phyloP scores from a whole-genome alignment of 2,797 vertebrate genomes.

The Megalops cyprinoides region DNA sequence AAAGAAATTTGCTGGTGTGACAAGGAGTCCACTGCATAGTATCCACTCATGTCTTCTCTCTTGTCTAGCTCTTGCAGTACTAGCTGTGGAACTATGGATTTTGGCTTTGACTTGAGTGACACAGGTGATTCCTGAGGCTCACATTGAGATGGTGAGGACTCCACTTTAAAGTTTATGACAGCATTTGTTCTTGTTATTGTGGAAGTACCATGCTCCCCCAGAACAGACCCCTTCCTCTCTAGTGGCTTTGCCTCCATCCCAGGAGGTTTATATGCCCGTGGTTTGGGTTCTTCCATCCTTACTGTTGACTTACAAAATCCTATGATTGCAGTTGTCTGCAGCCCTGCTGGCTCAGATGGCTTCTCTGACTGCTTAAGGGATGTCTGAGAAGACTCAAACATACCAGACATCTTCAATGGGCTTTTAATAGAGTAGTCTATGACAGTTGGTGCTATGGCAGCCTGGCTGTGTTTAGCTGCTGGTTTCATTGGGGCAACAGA shows the following conservation, averaged over 20 bases:
- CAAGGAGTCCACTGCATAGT: conserved; percentile 53
- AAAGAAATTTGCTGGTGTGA: conserved; percentile 51
- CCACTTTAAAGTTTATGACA: conserved; percentile 32
- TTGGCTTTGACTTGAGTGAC: conserved; percentile 12
- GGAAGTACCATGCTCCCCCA: conserved; percentile 3
- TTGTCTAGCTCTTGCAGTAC: conserved; percentile 41
- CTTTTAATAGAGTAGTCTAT: conserved; percentile 65
- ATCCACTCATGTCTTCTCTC: conserved; percentile 17
- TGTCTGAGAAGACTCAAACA: conserved; percentile 66
- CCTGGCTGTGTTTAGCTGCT: conserved; percentile 26
- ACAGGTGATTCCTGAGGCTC: conserved; percentile 21
- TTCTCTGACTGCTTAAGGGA: conserved; percentile 24
- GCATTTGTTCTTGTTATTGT: not conserved
- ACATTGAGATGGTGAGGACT: conserved; percentile 44
- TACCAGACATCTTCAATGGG: conserved; percentile 62
- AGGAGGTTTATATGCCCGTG: not conserved
- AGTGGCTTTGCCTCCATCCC: not conserved
- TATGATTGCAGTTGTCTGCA: conserved; percentile 56
- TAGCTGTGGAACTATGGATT: conserved; percentile 13
- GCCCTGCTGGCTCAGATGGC: conserved; percentile 22
- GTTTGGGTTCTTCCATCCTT: conserved; percentile 6
- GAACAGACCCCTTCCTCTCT: not conserved
- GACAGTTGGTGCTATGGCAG: conserved; percentile 20
- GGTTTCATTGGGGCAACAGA: conserved; percentile 42
- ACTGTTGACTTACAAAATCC: conserved; percentile 72